phyloP scores from a whole-genome alignment of 2,888 invertebrate genomes.

The Sesia apiformis region DNA sequence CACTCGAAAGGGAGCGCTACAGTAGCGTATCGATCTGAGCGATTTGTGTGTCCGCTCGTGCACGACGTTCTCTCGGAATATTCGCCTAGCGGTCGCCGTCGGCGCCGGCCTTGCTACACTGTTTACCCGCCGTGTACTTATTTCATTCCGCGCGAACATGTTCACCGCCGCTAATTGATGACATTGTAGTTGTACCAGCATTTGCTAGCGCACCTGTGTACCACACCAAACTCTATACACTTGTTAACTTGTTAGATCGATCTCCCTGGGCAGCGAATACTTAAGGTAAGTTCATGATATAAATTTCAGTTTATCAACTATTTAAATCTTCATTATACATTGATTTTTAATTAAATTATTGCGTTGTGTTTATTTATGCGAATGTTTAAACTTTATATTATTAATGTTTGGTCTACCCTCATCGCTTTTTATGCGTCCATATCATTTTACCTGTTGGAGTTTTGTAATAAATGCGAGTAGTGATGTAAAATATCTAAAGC shows the following conservation, averaged over 20 bases:
- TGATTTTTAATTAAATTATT: too few relatives aligned
- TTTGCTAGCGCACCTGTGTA: constrained; percentile 32
- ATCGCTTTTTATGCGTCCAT: not conserved
- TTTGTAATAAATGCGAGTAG: not conserved
- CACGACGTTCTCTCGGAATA: constrained; percentile 64
- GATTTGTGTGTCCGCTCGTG: constrained; percentile 56
- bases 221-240: constrained; percentile 18
- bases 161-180: constrained; percentile 55
- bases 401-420: too few relatives aligned
- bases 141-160: constrained; percentile 60
- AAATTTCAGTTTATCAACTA: too few relatives aligned
- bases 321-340: too few relatives aligned
- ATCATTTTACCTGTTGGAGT: not conserved
- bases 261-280: constrained; percentile 20
- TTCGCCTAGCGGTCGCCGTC: constrained; percentile 64
- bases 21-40: constrained; percentile 62
- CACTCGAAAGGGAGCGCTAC: constrained; percentile 51
- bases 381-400: too few relatives aligned
- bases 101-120: constrained; percentile 67
- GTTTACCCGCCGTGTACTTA: constrained; percentile 57
- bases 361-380: too few relatives aligned
- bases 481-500: constrained; percentile 47
- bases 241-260: constrained; percentile 23
- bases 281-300: constrained; percentile 19
- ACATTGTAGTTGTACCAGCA: constrained; percentile 44